phyloP scores from a whole-genome alignment of 35 echinoderm and acorn worm genomes.

The Apostichopus californicus region DNA sequence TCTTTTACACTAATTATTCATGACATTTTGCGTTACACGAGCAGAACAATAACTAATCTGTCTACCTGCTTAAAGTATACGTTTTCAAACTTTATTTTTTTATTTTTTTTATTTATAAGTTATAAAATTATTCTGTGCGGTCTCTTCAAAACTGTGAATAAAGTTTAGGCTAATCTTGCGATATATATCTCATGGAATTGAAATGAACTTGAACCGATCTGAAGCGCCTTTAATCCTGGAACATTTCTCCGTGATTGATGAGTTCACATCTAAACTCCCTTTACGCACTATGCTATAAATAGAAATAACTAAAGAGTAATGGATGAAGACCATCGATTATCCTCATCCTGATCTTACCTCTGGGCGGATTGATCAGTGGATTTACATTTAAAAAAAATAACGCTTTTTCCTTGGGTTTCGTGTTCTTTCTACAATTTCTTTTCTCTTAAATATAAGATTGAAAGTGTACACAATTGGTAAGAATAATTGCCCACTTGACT shows the following conservation, averaged over 20 bases:
- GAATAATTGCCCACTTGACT: conserved; percentile 30
- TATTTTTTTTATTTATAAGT: too few relatives aligned
- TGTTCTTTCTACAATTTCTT: background rate
- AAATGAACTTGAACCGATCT: background rate
- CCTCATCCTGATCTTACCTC: background rate
- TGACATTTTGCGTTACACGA: too few relatives aligned
- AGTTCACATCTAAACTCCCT: background rate
- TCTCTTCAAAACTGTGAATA: too few relatives aligned
- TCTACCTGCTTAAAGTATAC: too few relatives aligned
- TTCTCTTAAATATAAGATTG: background rate
- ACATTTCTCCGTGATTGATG: background rate
- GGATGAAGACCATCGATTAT: background rate
- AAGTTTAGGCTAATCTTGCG: too few relatives aligned
- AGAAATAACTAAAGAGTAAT: background rate
- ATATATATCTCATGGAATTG: background rate
- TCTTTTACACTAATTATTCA: too few relatives aligned
- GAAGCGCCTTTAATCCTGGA: background rate
- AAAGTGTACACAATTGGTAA: background rate
- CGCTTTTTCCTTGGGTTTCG: background rate
- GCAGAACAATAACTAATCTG: too few relatives aligned
- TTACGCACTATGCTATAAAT: background rate
- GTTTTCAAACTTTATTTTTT: too few relatives aligned
- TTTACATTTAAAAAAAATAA: too few relatives aligned
- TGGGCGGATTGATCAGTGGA: background rate
- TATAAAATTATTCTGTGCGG: too few relatives aligned